phyloP scores from a whole-genome alignment of 2,113 vertebrate genomes.

The Seriola aureovittata region DNA sequence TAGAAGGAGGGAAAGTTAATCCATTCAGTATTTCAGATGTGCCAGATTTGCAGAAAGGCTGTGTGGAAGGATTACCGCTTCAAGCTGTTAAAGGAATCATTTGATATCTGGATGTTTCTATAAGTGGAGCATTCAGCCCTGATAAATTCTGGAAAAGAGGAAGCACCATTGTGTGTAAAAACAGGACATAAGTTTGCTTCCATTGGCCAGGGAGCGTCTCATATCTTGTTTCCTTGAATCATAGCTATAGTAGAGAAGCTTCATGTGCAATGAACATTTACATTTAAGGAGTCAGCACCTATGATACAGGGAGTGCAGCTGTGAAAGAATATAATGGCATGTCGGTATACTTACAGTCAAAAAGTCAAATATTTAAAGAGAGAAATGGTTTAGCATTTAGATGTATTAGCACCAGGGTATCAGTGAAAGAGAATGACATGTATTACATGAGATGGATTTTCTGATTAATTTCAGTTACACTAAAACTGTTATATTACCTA shows the following conservation, averaged over 20 bases:
- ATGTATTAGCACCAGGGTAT: not conserved
- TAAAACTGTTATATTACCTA: not conserved
- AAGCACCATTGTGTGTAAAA: constrained; percentile 45
- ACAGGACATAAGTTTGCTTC: constrained; percentile 43
- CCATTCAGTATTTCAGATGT: constrained; percentile 28
- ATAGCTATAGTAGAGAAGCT: not conserved
- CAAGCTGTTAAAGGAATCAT: not conserved
- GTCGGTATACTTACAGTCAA: not conserved
- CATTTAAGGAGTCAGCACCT: constrained; percentile 33
- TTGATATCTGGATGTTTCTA: constrained; percentile 38
- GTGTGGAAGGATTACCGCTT: constrained; percentile 13
- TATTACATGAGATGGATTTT: not conserved
- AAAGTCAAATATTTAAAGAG: not conserved
- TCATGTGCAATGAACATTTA: not conserved
- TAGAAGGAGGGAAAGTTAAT: constrained; percentile 24
- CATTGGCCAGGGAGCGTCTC: constrained; percentile 21
- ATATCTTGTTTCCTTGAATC: constrained; percentile 37
- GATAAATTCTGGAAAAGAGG: constrained; percentile 29
- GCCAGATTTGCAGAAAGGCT: constrained; percentile 29
- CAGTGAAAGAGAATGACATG: not conserved
- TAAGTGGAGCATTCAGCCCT: constrained; percentile 38
- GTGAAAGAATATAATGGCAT: not conserved
- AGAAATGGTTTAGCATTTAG: not conserved
- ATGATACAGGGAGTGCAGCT: constrained; percentile 31
- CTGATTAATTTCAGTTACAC: not conserved